Conservation (phyloP, 2,113 vertebrate species). For the Mola mola region DNA sequence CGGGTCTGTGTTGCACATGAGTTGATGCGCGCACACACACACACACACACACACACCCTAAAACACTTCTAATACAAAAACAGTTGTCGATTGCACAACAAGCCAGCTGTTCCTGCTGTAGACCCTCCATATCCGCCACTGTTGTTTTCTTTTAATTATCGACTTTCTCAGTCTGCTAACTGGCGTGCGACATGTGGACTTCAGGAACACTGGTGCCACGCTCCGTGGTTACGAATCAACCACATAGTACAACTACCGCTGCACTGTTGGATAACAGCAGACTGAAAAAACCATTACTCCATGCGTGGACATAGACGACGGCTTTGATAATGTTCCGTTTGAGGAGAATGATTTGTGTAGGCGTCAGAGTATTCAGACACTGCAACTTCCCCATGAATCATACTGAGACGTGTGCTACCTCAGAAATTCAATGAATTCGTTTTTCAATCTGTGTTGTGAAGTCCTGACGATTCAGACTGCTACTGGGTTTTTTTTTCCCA, state of each 20-base stretch:
- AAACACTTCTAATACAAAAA: not conserved
- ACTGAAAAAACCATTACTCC: not conserved
- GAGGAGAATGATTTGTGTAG: too few species aligned
- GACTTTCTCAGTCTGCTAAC: slow-evolving; percentile 24
- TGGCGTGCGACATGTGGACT: slow-evolving; percentile 11
- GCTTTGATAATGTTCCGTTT: too few species aligned
- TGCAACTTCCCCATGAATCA: too few species aligned
- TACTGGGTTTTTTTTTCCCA: too few species aligned
- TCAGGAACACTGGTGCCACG: not conserved
- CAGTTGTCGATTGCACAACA: slow-evolving; percentile 37
- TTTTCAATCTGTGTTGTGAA: too few species aligned
- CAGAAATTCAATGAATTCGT: too few species aligned
- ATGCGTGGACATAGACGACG: too few species aligned
- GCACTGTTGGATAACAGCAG: not conserved
- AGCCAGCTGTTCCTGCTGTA: slow-evolving; percentile 48
- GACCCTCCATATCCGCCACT: not conserved
- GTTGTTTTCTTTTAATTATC: slow-evolving; percentile 41
- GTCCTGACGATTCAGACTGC: too few species aligned
- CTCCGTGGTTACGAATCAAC: slow-evolving; percentile 33
- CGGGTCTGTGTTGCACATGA: slow-evolving; percentile 25
- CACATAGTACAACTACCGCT: too few species aligned
- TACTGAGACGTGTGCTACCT: too few species aligned
- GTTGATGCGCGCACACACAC: slow-evolving; percentile 8
- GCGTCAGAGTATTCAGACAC: too few species aligned
- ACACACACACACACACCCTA: slow-evolving; percentile 5